These are phyloP conservation scores for Hypomecis punctinalis DNA, from an alignment of 2,888 invertebrate species.

Conservation along the genomic window DNA sequence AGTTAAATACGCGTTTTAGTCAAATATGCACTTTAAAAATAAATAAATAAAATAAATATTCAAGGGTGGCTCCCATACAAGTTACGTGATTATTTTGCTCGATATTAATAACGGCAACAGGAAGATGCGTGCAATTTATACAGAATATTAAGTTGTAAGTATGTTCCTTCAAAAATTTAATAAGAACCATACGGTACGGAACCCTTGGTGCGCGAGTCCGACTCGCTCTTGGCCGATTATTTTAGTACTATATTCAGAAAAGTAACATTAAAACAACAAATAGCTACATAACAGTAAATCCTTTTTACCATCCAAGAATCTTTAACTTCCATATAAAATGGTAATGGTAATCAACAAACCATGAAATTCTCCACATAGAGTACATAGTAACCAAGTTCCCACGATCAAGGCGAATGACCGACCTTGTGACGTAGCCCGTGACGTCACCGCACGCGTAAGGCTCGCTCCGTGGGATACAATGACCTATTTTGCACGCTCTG, in stretches of 20 bases:
- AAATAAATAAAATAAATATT: too few relatives aligned
- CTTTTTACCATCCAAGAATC: slow-evolving; percentile 4
- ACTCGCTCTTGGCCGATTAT: too few relatives aligned
- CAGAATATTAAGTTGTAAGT: too few relatives aligned
- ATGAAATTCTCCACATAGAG: slow-evolving; percentile 6
- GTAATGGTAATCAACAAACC: slow-evolving; percentile 4
- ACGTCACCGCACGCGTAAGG: slow-evolving; percentile 54
- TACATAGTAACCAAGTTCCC: background rate
- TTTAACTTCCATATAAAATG: slow-evolving; percentile 2
- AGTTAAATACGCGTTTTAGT: too few relatives aligned
- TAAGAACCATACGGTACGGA: too few relatives aligned
- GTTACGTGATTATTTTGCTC: too few relatives aligned
- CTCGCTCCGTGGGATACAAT: slow-evolving; percentile 43
- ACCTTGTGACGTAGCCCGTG: slow-evolving; percentile 57
- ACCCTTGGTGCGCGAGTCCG: too few relatives aligned
- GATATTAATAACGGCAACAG: too few relatives aligned
- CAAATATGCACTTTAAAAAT: too few relatives aligned
- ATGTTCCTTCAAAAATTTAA: too few relatives aligned
- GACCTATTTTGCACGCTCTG: slow-evolving; percentile 36
- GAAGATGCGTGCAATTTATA: too few relatives aligned
- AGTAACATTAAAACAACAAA: background rate
- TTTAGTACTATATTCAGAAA: background rate
- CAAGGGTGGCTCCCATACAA: too few relatives aligned
- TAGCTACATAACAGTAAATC: background rate
- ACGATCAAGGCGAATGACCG: slow-evolving; percentile 22